These are phyloP conservation scores for Acestrorhynchus altus DNA, from an alignment of 2,797 vertebrate species.

Conservation along the genomic window DNA sequence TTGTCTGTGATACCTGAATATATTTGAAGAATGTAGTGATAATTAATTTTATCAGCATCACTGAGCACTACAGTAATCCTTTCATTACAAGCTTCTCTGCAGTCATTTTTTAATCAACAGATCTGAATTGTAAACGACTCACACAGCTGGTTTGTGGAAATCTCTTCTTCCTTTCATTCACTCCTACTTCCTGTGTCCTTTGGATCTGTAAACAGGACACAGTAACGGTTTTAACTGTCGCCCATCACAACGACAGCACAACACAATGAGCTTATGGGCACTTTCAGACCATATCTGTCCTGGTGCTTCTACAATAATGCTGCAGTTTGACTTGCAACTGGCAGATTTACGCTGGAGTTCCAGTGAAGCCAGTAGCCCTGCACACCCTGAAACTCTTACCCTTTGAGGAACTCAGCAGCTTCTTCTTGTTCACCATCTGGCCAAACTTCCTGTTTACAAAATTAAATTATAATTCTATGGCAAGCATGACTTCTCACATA, in stretches of 20 bases:
- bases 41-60: background rate
- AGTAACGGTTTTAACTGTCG: slow-evolving; percentile 4
- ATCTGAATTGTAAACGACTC: background rate
- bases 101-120: background rate
- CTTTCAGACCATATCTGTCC: background rate
- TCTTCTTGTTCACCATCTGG: background rate
- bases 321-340: background rate
- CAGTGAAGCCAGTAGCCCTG: background rate
- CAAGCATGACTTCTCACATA: background rate
- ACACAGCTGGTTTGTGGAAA: background rate
- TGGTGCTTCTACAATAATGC: background rate
- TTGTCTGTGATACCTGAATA: too few relatives aligned
- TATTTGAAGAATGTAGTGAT: background rate
- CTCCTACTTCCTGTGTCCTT: slow-evolving; percentile 16
- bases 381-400: background rate
- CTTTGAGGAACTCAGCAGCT: background rate
- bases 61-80: background rate
- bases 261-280: background rate
- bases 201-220: slow-evolving; percentile 17
- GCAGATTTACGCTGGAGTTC: background rate
- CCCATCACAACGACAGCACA: background rate
- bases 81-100: slow-evolving; percentile 36
- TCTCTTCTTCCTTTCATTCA: slow-evolving; percentile 19
- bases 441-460: background rate
- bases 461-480: too few relatives aligned